Evolutionary conservation across 1,140 invertebrate species (phyloP), one percentile per base, ranked within the genome.

Genomic region (Macrobrachium rosenbergii): DNA sequence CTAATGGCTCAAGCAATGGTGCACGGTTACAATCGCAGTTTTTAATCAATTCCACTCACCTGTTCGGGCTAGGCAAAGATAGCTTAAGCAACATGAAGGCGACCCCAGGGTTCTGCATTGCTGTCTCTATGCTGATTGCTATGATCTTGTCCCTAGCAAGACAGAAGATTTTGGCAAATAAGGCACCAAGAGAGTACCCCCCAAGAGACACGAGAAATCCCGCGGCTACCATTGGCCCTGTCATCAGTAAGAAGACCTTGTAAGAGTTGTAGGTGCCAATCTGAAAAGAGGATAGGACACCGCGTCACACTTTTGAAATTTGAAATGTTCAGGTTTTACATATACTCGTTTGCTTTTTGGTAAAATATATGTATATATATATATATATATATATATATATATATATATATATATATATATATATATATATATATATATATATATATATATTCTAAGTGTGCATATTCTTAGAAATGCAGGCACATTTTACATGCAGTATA

Each of bases 71-170:
- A 0, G 92, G 92, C 69, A 93, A 90, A 7, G 93, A 92, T 28
- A 91, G 89, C 75, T 92, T 90, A 87, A 94, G 89, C 59, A 93
- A 85, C n/a, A 94, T 87, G 76, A 93, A 92, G 0, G 92, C 91
- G 10, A 94, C 90, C 10, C 92, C 92, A 16, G 91, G 90, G 88
- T 94, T 94, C 89, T 94, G 93, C 79, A 94, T 91, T 0, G 93
- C 93, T 8, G 93, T 94, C 90, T 94, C 93, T 69, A 94, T 93
- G 81, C 92, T 92, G 17, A 94, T 92, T 2, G 93, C 93, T 63
- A 92, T 92, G 28, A 93, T 91, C 62, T 92, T 77, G 43, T 60
- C 58, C 28, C 63, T 83, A 21, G 75, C 43, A 7, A 89, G 80
- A 59, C 88, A 84, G 43, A 63, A 62, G 16, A 90, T 14, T 75